phyloP scores from a whole-genome alignment of 2,113 vertebrate genomes.

The Brachirus orientalis region DNA sequence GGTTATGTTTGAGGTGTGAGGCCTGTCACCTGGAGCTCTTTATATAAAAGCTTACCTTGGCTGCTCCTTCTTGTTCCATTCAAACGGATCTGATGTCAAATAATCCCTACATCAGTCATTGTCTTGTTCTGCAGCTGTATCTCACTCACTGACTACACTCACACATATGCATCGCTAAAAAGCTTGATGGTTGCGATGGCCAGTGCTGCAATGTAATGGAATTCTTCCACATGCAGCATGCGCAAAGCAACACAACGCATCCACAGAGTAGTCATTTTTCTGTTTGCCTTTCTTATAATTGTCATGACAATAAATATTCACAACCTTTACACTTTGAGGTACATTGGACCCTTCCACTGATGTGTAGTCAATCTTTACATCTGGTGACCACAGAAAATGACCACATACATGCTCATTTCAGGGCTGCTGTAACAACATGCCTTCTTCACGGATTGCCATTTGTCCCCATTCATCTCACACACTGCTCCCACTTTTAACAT shows the following conservation, averaged over 20 bases:
- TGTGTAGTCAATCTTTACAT: constrained; percentile 15
- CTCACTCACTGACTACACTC: not conserved
- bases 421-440: constrained; percentile 27
- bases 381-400: constrained; percentile 23
- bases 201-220: no score
- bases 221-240: no score
- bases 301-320: not conserved
- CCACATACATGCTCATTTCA: constrained; percentile 1
- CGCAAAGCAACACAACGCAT: no score
- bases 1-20: not conserved
- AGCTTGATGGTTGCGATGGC: no score
- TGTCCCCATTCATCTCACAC: constrained; percentile 73
- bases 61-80: not conserved
- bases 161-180: no score
- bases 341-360: constrained; percentile 43
- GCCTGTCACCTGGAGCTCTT: not conserved
- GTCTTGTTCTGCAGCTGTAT: not conserved
- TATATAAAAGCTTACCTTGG: not conserved
- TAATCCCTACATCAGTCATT: no score
- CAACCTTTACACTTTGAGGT: not conserved
- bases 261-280: no score
- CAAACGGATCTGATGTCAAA: not conserved
- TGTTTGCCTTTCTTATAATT: not conserved
- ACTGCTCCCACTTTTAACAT: constrained; percentile 75
- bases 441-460: constrained; percentile 49